Evolutionary conservation across 2,797 vertebrate genomes (phyloP).

Genomic region (Rhinogobio ventralis): DNA sequence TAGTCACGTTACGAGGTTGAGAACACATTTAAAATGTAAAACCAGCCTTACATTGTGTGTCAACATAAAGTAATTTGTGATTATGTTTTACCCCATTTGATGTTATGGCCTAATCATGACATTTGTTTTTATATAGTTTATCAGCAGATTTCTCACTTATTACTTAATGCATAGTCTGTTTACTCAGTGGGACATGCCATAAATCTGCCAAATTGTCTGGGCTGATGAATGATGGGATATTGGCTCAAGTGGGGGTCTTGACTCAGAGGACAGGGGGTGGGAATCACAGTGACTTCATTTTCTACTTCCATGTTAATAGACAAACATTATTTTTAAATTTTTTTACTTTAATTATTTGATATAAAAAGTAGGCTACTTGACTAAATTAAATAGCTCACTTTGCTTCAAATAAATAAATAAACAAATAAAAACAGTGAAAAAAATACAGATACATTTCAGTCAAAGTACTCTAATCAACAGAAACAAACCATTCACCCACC

Average conservation of each 20-base stretch:
- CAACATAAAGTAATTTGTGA: slow-evolving; percentile 1
- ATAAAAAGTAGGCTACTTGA: not conserved
- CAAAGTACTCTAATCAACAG: slow-evolving; percentile 11
- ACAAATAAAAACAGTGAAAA: not conserved
- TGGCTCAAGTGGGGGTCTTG: slow-evolving; percentile 67
- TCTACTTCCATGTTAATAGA: not conserved
- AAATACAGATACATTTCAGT: not conserved
- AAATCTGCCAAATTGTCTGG: slow-evolving; percentile 75
- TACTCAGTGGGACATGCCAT: slow-evolving; percentile 78
- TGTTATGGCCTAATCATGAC: slow-evolving; percentile 4
- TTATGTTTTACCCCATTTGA: not conserved
- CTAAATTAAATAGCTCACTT: not conserved
- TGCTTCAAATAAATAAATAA: not conserved
- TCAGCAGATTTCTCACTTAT: slow-evolving; percentile 29
- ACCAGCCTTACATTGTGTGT: not conserved
- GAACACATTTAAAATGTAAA: not conserved
- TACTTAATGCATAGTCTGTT: slow-evolving; percentile 46
- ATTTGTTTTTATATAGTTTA: slow-evolving; percentile 28
- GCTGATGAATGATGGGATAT: slow-evolving; percentile 74
- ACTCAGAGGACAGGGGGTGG: slow-evolving; percentile 55
- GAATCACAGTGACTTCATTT: slow-evolving; percentile 20
- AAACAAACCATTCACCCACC: slow-evolving; percentile 59
- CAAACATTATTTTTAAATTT: not conserved
- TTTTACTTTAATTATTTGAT: not conserved
- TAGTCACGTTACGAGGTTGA: slow-evolving; percentile 40